A percentile compares a stretch with the other conserved stretches of the same genome.
Conservation (phyloP, 2,797 vertebrate species). For the Allobates femoralis region DNA sequence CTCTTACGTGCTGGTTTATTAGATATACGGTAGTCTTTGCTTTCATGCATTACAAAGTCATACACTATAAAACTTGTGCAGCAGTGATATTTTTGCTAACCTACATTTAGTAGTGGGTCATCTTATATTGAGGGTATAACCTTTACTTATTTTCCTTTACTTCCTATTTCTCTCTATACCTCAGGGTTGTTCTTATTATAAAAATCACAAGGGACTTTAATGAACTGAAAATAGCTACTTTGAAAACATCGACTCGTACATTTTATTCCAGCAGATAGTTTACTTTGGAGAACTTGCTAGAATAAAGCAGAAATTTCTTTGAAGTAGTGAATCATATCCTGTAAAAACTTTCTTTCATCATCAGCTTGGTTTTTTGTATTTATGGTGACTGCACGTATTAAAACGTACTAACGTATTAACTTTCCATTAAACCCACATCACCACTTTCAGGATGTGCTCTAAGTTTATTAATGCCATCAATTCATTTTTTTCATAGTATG, state of each 20-base stretch:
- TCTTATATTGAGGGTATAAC: conserved; percentile 35
- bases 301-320: neutral
- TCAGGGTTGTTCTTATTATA: conserved; percentile 39
- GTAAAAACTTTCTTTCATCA: neutral
- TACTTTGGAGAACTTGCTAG: neutral
- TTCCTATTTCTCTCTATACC: conserved; percentile 28
- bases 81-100: neutral
- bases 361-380: neutral
- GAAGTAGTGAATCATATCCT: neutral
- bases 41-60: neutral
- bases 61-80: neutral
- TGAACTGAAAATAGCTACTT: conserved; percentile 28
- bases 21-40: neutral
- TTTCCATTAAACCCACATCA: neutral
- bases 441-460: neutral
- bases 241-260: conserved; percentile 27
- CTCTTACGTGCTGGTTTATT: neutral
- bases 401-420: neutral
- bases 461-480: neutral
- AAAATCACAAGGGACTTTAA: conserved; percentile 41
- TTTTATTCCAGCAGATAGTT: neutral
- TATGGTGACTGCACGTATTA: neutral
- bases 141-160: conserved; percentile 26
- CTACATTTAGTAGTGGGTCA: conserved; percentile 21
- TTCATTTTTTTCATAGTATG: neutral